Base-by-base conservation (phyloP, 1,140 invertebrate genomes). In the Aphelenchoides avenae region DNA sequence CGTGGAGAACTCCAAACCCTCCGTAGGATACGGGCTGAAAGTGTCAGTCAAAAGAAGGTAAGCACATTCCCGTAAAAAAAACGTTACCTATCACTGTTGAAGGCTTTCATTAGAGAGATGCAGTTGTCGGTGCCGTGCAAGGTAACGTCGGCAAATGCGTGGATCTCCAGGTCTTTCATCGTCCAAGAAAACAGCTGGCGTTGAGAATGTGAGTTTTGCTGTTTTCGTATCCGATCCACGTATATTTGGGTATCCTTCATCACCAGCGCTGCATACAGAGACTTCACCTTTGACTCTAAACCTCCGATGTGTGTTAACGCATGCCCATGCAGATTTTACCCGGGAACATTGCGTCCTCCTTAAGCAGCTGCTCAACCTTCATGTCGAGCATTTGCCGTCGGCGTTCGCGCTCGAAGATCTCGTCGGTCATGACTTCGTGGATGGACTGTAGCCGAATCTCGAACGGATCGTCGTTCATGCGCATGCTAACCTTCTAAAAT, bases 391-490 rank as follows among this genome's bases (percentile, higher is more conserved):
- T 87, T 50, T 87, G 84, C 55, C 87, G 84, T n/a, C 94, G 80
- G 75, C 94, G 93, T 59, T 91, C 82, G 73, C 88, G 91, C 75
- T 98, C 93, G 69, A 89, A 86, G 67, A 91, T 92, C 78, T 98
- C 94, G 76, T 98, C 93, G 72, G 91, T 90, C 20, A 95, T 74
- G 0, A 97, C 80, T 73, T 95, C 91, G 77, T 91, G 96, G 78
- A 95, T 97, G 69, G 95, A 89, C 1, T 91, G 83, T 2, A 98
- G 80, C 72, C 89, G 90, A 0, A 96, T 90, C 81, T 98, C 93
- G 77, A 98, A 97, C 1, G 91, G 91, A 85, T 98, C 93, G 78
- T 98, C 94, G 61, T 86, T 87, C 76, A 97, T 85, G 80, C 95
- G 89, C 52, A 97, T 85, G 2, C 86, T 75, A 74, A 91, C 86